phyloP scores from a whole-genome alignment of 30 jellyfish, hydroid and myxozoan genomes.

The Aurelia sp. region DNA sequence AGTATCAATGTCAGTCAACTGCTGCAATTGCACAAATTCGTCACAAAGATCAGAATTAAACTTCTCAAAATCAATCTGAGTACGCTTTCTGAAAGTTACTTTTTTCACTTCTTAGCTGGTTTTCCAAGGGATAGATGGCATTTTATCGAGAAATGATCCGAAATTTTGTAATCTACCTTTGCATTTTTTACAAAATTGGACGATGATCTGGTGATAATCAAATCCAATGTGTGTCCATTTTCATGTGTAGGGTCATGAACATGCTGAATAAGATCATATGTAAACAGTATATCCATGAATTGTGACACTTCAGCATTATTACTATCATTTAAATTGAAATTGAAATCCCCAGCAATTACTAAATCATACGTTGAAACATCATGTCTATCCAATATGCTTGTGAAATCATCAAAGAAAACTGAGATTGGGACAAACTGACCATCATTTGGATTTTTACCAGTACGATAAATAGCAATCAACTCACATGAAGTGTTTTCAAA shows the following conservation, averaged over 20 bases:
- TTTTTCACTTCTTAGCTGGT: constrained; percentile 20
- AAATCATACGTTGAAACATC: constrained; percentile 34
- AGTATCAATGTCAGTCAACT: constrained; percentile 14
- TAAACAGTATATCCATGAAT: constrained; percentile 7
- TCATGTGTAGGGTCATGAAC: constrained; percentile 52
- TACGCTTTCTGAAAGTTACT: constrained; percentile 63
- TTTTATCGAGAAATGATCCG: constrained; percentile 49
- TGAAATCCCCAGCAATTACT: constrained; percentile 59
- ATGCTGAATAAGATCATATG: constrained; percentile 46
- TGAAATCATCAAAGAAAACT: neutral
- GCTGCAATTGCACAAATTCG: neutral
- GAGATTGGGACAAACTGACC: neutral
- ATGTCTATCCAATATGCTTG: constrained; percentile 4
- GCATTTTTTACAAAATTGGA: constrained; percentile 16
- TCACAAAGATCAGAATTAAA: constrained; percentile 33
- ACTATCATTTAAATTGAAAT: constrained; percentile 28
- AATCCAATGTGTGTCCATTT: constrained; percentile 51
- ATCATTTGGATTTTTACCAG: no score
- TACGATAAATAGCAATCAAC: no score
- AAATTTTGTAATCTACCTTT: constrained; percentile 27
- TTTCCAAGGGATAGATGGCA: constrained; percentile 44
- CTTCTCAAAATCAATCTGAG: constrained; percentile 44
- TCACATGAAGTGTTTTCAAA: no score
- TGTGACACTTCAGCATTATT: constrained; percentile 50
- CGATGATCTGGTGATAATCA: constrained; percentile 58